Conservation (phyloP, 1,140 invertebrate species). For the Dreissena rostriformis region DNA sequence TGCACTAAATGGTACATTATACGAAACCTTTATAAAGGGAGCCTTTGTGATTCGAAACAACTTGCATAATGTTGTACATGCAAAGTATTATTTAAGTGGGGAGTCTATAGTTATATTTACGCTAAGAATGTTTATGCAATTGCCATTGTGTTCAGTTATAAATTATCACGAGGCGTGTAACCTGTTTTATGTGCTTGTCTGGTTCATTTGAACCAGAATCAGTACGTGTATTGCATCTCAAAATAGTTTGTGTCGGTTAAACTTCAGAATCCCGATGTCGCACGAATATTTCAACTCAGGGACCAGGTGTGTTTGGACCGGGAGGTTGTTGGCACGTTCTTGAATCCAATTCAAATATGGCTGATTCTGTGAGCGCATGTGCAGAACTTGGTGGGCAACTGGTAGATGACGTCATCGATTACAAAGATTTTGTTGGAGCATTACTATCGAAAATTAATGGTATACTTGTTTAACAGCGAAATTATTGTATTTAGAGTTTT, state of each 20-base stretch:
- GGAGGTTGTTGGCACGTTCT: slow-evolving; percentile 5
- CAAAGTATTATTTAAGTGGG: no score
- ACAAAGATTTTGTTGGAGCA: not conserved
- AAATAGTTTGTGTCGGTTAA: not conserved
- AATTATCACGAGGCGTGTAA: not conserved
- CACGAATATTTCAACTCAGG: no score
- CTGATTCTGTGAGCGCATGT: slow-evolving; percentile 2
- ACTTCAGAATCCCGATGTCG: not conserved
- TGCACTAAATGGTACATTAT: no score
- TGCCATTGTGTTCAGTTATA: not conserved
- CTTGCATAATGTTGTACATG: no score
- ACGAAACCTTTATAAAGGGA: no score
- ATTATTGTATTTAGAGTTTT: no score
- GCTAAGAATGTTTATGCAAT: not conserved
- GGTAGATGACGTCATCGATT: slow-evolving; percentile 2
- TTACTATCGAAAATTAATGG: not conserved
- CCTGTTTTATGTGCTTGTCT: no score
- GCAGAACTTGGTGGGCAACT: not conserved
- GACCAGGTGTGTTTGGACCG: not conserved
- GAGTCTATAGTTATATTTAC: no score
- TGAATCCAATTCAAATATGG: not conserved
- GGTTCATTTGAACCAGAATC: no score
- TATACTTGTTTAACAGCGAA: no score
- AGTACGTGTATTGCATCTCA: no score
- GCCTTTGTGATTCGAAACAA: no score